Percentiles rank a stretch among this genome's conserved stretches.
These are phyloP conservation scores for Clarias gariepinus DNA, from an alignment of 2,113 vertebrate genomes.

Conservation along the genomic window DNA sequence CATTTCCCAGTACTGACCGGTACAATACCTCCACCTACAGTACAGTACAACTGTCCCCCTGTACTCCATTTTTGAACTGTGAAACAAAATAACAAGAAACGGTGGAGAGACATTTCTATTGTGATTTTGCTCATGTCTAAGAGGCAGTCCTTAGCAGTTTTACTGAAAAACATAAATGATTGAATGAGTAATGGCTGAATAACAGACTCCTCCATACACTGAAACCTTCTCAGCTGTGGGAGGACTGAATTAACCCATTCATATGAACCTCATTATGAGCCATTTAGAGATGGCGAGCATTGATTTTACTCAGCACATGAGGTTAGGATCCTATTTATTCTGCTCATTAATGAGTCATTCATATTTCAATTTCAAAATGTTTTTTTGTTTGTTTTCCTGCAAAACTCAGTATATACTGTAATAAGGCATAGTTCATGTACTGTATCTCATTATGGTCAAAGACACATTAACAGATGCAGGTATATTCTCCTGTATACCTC, in stretches of 20 bases:
- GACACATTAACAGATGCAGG: neutral
- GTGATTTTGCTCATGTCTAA: neutral
- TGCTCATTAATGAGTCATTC: neutral
- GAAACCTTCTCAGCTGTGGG: neutral
- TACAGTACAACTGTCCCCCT: neutral
- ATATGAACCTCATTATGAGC: neutral
- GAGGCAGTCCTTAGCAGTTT: neutral
- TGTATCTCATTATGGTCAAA: neutral
- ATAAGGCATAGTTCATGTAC: neutral
- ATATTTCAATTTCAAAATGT: neutral
- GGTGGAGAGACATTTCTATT: neutral
- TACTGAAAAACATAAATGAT: neutral
- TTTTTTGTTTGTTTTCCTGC: neutral
- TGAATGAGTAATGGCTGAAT: neutral
- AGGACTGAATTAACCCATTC: conserved; percentile 14
- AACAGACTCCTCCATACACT: neutral
- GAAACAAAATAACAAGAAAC: neutral
- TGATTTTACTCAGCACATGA: neutral
- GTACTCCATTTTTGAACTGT: neutral
- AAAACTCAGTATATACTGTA: neutral
- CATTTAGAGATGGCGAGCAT: conserved; percentile 1
- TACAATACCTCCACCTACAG: neutral
- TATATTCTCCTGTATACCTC: neutral
- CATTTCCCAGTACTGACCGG: neutral
- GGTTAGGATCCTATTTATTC: neutral